A percentile compares a stretch with the other conserved stretches of the same genome.
Evolutionary conservation across 35 echinoderm and acorn worm species (phyloP).

Genomic region (Lytechinus pictus): DNA sequence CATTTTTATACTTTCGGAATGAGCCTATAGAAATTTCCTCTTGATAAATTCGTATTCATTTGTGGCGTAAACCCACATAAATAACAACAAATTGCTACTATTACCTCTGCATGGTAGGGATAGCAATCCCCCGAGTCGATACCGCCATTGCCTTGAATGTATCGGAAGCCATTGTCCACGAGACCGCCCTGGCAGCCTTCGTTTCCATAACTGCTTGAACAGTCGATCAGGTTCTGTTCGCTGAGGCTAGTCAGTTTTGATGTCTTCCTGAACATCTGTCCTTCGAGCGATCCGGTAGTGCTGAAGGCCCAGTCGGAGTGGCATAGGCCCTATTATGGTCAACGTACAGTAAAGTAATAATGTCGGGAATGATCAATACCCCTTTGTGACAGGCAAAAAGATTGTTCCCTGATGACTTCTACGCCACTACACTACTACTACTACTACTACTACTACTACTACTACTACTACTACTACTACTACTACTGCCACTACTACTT

Average conservation of each 20-base stretch:
- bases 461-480: too few species aligned
- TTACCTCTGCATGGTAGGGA: slow-evolving; percentile 75
- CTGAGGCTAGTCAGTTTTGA: slow-evolving; percentile 64
- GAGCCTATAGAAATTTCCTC: too few species aligned
- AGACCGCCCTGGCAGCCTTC: slow-evolving; percentile 73
- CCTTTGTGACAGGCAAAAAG: too few species aligned
- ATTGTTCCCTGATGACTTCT: too few species aligned
- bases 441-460: too few species aligned
- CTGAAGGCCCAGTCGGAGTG: slow-evolving; percentile 87
- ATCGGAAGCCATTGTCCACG: slow-evolving; percentile 71
- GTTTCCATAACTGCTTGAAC: slow-evolving; percentile 65
- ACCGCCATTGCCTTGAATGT: slow-evolving; percentile 58
- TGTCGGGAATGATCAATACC: neutral
- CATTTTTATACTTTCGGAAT: too few species aligned
- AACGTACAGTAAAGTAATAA: neutral
- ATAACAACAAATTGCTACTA: too few species aligned
- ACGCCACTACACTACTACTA: too few species aligned
- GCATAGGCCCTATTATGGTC: slow-evolving; percentile 63
- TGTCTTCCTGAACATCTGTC: slow-evolving; percentile 69
- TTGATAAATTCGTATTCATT: too few species aligned
- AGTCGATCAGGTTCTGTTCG: slow-evolving; percentile 89
- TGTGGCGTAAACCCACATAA: too few species aligned
- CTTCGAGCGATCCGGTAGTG: slow-evolving; percentile 80
- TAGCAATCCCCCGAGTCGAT: slow-evolving; percentile 69
- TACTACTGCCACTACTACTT: too few species aligned